These are phyloP conservation scores for Podarcis siculus DNA, from an alignment of 2,797 vertebrate species.

Conservation along the genomic window DNA sequence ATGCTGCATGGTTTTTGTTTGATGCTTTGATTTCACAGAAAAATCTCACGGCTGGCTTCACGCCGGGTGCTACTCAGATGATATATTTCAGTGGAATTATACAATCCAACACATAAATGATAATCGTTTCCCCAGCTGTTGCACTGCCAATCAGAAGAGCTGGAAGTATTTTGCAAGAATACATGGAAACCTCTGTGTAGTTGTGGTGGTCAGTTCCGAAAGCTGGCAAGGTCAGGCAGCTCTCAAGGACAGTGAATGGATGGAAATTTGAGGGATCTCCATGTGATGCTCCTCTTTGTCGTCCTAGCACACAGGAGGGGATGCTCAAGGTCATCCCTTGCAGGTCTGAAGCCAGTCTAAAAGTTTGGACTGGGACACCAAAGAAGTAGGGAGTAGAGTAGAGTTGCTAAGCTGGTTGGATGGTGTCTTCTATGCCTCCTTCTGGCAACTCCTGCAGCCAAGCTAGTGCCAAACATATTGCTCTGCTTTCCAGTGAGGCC, in stretches of 20 bases:
- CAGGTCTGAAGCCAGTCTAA: too few relatives aligned
- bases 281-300: not conserved
- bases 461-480: too few relatives aligned
- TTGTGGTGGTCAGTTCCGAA: not conserved
- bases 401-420: too few relatives aligned
- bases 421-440: too few relatives aligned
- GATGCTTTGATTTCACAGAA: constrained; percentile 35
- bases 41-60: constrained; percentile 26
- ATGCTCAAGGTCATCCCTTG: not conserved
- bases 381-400: too few relatives aligned
- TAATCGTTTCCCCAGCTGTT: not conserved
- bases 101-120: not conserved
- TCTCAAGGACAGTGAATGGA: not conserved
- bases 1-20: constrained; percentile 13
- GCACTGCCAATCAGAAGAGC: not conserved
- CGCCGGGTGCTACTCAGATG: constrained; percentile 14
- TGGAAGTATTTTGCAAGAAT: not conserved
- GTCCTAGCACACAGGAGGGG: not conserved
- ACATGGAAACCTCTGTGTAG: not conserved
- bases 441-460: too few relatives aligned
- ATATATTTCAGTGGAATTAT: constrained; percentile 20
- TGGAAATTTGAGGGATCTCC: not conserved
- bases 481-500: too few relatives aligned
- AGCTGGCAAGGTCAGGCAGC: not conserved
- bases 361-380: too few relatives aligned